Evolutionary conservation across 2,113 vertebrate species (phyloP).

Genomic region (Chaetura pelagica): DNA sequence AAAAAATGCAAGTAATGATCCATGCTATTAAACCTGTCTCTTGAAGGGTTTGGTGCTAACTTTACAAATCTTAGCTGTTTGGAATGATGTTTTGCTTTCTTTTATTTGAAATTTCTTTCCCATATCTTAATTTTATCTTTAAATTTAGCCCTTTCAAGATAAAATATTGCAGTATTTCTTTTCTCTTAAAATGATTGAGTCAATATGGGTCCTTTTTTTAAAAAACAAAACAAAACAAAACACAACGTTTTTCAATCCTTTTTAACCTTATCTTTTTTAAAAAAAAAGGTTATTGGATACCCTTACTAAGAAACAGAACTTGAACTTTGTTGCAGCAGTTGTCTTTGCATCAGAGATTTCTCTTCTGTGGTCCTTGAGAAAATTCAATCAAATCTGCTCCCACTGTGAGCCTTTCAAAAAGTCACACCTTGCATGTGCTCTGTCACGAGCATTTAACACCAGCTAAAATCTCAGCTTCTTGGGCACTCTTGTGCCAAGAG

Average conservation of each 20-base stretch:
- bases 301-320: background rate
- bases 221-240: too few relatives aligned
- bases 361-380: background rate
- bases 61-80: background rate
- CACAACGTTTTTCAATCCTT: too few relatives aligned
- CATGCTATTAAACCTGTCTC: background rate
- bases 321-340: background rate
- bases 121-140: background rate
- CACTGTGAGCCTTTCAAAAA: background rate
- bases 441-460: background rate
- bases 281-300: background rate
- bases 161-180: background rate
- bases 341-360: background rate
- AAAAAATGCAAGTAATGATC: background rate
- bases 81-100: background rate
- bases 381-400: background rate
- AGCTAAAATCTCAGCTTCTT: background rate
- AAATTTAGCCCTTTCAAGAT: background rate
- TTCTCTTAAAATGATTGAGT: background rate
- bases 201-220: fast-evolving
- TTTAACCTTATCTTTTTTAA: too few relatives aligned
- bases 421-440: background rate
- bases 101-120: background rate
- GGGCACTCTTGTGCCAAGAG: fast-evolving
- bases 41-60: background rate